Base-by-base conservation (phyloP, 37 sponge, comb jelly and placozoan genomes). In the Bolinopsis microptera region DNA sequence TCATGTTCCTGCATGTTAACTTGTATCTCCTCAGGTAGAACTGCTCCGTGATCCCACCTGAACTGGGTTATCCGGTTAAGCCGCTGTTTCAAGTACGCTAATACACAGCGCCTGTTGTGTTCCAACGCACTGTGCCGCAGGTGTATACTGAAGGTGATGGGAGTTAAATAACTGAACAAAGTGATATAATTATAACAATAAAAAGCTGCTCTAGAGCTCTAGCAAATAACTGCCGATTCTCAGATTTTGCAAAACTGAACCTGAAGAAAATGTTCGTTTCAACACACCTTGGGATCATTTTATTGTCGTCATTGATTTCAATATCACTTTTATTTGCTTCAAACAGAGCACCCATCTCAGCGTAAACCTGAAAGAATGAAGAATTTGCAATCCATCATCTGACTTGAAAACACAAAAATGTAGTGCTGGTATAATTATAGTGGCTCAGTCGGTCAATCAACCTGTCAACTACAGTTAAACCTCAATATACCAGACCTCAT, bases 271-370 rank as follows among this genome's bases (percentile, higher is more conserved):
- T n/a, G n/a, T n/a, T n/a, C n/a, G n/a, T n/a, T n/a, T n/a, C n/a
- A n/a, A n/a, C n/a, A n/a, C 5, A 86, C 90, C 90, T 86, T 86
- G 90, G 90, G 13, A 86, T 41, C 90, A 86, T 86, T 30, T 86
- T 86, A 23, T 86, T 41, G 23, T 86, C 61, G 80, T 77, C 80
- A 34, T 77, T 86, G 48, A 33, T 40, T 41, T 86, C 90, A 24
- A 86, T 86, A 39, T 86, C 90, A 86, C 24, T 86, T 25, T 86
- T 86, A 27, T 86, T 86, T 86, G 90, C 90, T 27, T 86, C 90
- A 86, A 39, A 86, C 23, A 86, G 61, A 9, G 90, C 90, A 40
- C 25, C 61, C 90, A 86, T 86, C 48, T 86, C 90, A 39, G 90
- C 90, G 39, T 40, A 86, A 5, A 86, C 90, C 61, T 86, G 90